Conservation (phyloP, 2,888 invertebrate species). For the Drosophila diplacantha region DNA sequence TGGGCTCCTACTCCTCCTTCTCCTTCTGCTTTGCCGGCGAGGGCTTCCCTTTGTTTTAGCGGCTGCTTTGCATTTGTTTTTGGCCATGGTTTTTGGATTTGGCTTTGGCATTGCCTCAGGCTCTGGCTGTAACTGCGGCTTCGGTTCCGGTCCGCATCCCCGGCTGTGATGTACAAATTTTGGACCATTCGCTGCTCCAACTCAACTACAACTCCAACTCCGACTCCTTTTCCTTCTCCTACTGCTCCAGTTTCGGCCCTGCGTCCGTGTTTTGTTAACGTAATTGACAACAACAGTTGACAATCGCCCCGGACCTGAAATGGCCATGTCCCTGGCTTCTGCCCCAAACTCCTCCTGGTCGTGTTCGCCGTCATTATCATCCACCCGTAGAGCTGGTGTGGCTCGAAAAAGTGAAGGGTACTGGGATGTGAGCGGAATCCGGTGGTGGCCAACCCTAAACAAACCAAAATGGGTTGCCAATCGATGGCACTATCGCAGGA, state of each 20-base stretch:
- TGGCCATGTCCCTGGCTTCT: slow-evolving; percentile 40
- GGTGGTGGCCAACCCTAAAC: slow-evolving; percentile 13
- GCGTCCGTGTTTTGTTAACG: slow-evolving; percentile 64
- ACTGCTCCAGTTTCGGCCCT: slow-evolving; percentile 56
- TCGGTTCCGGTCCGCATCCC: slow-evolving; percentile 35
- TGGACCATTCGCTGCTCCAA: slow-evolving; percentile 29
- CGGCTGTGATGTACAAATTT: slow-evolving; percentile 42
- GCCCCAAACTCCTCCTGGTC: slow-evolving; percentile 20
- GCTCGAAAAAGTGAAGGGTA: slow-evolving; percentile 13
- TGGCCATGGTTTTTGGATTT: slow-evolving; percentile 28
- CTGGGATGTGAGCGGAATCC: not conserved
- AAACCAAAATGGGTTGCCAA: not conserved
- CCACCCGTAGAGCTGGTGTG: slow-evolving; percentile 31
- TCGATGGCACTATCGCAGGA: not conserved
- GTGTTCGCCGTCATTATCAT: slow-evolving; percentile 63
- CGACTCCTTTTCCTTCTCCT: slow-evolving; percentile 23
- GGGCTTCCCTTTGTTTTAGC: slow-evolving; percentile 37
- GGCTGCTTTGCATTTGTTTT: slow-evolving; percentile 44
- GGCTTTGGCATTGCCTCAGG: not conserved
- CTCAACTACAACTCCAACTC: not conserved
- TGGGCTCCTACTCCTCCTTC: slow-evolving; percentile 8
- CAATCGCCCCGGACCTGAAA: slow-evolving; percentile 56
- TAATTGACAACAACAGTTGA: slow-evolving; percentile 70
- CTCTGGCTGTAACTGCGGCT: slow-evolving; percentile 10
- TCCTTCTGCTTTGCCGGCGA: slow-evolving; percentile 6